These are phyloP conservation scores for Simalia tracyae DNA, from an alignment of 2,797 vertebrate genomes.

Conservation along the genomic window DNA sequence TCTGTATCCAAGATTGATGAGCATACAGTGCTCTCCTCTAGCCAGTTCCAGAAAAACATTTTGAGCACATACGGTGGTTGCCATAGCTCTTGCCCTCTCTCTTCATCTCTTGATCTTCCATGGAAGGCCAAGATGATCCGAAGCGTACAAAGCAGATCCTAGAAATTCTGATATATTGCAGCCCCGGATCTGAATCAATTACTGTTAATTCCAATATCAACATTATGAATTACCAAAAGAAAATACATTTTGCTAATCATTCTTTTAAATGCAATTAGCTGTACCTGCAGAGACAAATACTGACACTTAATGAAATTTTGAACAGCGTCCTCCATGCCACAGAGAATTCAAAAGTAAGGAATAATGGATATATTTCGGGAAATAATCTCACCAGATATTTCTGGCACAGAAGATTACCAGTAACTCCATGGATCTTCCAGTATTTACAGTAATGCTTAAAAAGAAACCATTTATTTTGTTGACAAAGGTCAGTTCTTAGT, in stretches of 20 bases:
- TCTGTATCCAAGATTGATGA: background rate
- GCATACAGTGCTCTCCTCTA: background rate
- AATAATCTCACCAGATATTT: slow-evolving; percentile 49
- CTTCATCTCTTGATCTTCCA: slow-evolving; percentile 31
- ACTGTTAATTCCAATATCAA: slow-evolving; percentile 51
- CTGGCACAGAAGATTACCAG: slow-evolving; percentile 55
- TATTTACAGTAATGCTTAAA: slow-evolving; percentile 53
- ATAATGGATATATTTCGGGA: slow-evolving; percentile 45
- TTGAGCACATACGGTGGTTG: background rate
- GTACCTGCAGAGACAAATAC: slow-evolving; percentile 57
- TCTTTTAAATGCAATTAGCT: slow-evolving; percentile 63
- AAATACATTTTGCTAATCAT: slow-evolving; percentile 55
- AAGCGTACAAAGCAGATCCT: slow-evolving; percentile 38
- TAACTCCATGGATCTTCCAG: slow-evolving; percentile 57
- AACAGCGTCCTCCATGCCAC: slow-evolving; percentile 40
- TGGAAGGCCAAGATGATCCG: slow-evolving; percentile 31
- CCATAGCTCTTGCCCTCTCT: slow-evolving; percentile 17
- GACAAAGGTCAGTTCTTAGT: slow-evolving; percentile 63
- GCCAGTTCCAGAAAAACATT: background rate
- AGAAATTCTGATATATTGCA: slow-evolving; percentile 42
- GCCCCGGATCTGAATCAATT: slow-evolving; percentile 49
- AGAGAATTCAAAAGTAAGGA: slow-evolving; percentile 50
- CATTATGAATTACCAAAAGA: slow-evolving; percentile 47
- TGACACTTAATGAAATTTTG: slow-evolving; percentile 62
- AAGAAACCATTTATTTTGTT: slow-evolving; percentile 62